phyloP scores from a whole-genome alignment of 2,797 vertebrate genomes.

The Okamejei kenojei region DNA sequence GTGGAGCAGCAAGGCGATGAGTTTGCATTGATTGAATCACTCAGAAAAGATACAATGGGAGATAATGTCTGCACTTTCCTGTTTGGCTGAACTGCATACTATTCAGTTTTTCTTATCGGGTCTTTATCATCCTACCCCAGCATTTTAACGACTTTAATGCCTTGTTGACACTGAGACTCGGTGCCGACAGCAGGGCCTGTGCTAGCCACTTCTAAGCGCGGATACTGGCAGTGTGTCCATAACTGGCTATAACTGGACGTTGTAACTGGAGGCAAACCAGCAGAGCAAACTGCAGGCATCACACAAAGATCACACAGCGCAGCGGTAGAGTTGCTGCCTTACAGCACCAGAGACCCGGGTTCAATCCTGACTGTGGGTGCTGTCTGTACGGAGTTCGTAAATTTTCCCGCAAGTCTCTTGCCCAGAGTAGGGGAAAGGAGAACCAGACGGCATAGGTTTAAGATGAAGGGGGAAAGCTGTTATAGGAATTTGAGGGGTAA shows the following conservation, averaged over 20 bases:
- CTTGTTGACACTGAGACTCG: not conserved
- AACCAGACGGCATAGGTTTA: no score
- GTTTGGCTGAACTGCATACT: not conserved
- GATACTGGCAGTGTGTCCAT: not conserved
- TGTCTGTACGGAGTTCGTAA: no score
- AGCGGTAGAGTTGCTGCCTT: no score
- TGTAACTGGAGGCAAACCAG: not conserved
- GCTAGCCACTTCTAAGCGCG: not conserved
- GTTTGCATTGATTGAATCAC: constrained; percentile 17
- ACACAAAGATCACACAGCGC: no score
- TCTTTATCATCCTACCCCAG: not conserved
- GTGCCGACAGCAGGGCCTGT: not conserved
- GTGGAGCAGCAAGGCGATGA: not conserved
- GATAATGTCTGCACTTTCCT: constrained; percentile 22
- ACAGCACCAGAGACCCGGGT: no score
- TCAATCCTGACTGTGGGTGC: no score
- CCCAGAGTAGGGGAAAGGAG: no score
- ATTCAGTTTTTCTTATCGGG: constrained; percentile 30
- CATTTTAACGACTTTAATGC: not conserved
- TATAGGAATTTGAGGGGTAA: no score
- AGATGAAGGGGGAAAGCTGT: no score
- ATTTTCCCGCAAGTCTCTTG: no score
- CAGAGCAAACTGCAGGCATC: not conserved
- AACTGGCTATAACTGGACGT: not conserved
- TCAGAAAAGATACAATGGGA: not conserved